phyloP scores from a whole-genome alignment of 2,797 vertebrate genomes.

The Xiphophorus birchmanni region DNA sequence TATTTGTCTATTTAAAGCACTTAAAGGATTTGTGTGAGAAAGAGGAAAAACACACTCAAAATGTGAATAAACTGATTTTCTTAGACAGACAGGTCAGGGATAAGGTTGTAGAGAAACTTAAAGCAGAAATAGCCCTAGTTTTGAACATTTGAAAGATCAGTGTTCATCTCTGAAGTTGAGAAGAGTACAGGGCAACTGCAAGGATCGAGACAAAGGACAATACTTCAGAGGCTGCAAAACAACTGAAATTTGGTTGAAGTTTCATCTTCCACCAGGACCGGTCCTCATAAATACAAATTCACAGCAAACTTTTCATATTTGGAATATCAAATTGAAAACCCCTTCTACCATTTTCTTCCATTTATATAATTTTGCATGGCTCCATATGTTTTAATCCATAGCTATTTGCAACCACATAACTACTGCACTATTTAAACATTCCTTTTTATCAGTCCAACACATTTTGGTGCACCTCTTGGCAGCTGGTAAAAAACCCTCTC shows the following conservation, averaged over 20 bases:
- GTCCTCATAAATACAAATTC: not conserved
- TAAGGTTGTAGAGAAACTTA: not conserved
- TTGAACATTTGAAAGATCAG: not conserved
- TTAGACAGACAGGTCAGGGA: not conserved
- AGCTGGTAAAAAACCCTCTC: constrained; percentile 54
- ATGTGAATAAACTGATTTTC: constrained; percentile 28
- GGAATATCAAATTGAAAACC: not conserved
- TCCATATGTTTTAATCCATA: constrained; percentile 21
- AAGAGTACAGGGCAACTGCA: not conserved
- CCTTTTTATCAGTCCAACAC: constrained; percentile 48
- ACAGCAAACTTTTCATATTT: not conserved
- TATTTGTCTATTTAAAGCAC: constrained; percentile 48
- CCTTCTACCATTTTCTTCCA: not conserved
- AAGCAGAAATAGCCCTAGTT: not conserved
- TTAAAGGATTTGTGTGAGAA: constrained; percentile 27
- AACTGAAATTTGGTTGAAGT: not conserved
- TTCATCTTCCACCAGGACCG: not conserved
- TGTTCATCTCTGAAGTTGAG: not conserved
- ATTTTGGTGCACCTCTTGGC: constrained; percentile 56
- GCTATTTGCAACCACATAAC: constrained; percentile 22
- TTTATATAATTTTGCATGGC: not conserved
- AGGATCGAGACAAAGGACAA: not conserved
- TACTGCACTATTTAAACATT: constrained; percentile 34
- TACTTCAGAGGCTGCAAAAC: not conserved
- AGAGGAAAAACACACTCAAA: constrained; percentile 13